phyloP scores from a whole-genome alignment of 2,113 vertebrate genomes.

The Machaerirhynchus nigripectus region DNA sequence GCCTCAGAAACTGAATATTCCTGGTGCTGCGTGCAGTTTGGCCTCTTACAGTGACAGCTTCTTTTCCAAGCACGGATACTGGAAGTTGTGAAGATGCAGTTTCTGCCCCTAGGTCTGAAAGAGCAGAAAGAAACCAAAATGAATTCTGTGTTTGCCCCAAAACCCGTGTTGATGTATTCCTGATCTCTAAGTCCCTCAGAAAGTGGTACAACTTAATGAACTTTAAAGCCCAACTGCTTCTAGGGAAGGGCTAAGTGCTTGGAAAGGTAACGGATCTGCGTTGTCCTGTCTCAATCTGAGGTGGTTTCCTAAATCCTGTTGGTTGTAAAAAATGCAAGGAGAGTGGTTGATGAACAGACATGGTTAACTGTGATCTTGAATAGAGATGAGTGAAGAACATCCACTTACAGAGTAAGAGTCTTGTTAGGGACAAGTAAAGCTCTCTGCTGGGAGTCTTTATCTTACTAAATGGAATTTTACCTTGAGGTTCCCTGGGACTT shows the following conservation, averaged over 20 bases:
- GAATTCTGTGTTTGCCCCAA: accelerated
- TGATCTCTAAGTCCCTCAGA: accelerated
- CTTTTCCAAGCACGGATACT: too few relatives aligned
- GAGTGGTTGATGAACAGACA: background rate
- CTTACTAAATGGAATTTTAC: accelerated
- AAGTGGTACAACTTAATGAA: accelerated
- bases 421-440: too few relatives aligned
- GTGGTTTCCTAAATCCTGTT: background rate
- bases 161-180: accelerated
- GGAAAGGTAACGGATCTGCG: too few relatives aligned
- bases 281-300: accelerated
- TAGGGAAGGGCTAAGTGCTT: background rate
- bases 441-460: background rate
- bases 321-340: background rate
- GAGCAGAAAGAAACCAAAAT: background rate
- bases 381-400: background rate
- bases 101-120: background rate
- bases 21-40: accelerated
- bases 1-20: accelerated
- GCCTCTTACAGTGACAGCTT: accelerated
- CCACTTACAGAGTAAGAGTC: background rate
- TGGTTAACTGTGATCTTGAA: background rate
- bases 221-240: background rate
- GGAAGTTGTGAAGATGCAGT: background rate
- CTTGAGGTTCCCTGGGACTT: accelerated